Evolutionary conservation across 2,797 vertebrate species (phyloP).

Genomic region (Chloroceryle amazona): DNA sequence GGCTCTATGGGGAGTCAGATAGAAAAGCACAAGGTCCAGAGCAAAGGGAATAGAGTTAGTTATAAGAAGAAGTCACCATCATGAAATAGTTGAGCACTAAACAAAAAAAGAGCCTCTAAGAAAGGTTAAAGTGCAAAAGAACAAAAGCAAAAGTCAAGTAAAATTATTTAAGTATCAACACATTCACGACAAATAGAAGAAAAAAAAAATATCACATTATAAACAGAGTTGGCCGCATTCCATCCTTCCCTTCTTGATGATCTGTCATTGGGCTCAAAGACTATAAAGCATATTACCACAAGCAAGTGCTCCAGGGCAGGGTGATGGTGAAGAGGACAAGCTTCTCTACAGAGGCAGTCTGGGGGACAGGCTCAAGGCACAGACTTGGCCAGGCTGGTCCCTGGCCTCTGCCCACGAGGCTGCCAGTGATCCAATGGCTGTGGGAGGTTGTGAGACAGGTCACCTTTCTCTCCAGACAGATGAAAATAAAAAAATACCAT

Average conservation of each 20-base stretch:
- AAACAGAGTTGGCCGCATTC: neutral
- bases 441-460: neutral
- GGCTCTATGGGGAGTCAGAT: neutral
- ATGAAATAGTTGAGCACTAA: slow-evolving; percentile 7
- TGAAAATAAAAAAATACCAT: neutral
- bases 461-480: neutral
- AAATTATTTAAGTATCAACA: slow-evolving; percentile 21
- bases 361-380: accelerated
- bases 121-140: neutral
- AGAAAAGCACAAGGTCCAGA: slow-evolving; percentile 22
- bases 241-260: neutral
- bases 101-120: accelerated
- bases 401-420: neutral
- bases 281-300: neutral
- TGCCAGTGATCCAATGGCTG: neutral
- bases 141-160: neutral
- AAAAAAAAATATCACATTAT: neutral
- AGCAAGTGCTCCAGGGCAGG: neutral
- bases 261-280: neutral
- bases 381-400: neutral
- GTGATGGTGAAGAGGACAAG: neutral
- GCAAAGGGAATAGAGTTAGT: slow-evolving; percentile 40
- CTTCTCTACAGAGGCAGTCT: neutral
- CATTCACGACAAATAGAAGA: neutral
- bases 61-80: slow-evolving; percentile 11